phyloP scores from a whole-genome alignment of 2,888 invertebrate genomes.

The Ennomos quercinarius region DNA sequence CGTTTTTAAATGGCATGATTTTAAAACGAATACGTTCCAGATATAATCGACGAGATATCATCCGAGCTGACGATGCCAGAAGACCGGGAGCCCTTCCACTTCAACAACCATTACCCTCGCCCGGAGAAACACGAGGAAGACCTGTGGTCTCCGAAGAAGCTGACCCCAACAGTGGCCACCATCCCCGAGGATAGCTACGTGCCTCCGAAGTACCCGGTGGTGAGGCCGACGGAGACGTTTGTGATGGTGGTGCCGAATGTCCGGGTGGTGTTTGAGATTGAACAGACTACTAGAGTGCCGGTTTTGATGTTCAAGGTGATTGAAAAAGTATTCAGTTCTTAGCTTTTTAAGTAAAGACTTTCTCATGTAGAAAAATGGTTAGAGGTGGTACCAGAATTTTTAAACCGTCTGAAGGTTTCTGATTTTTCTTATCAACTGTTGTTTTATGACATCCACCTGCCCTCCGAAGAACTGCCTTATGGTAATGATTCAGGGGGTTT shows the following conservation, averaged over 20 bases:
- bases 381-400: too few species aligned
- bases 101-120: slow-evolving; percentile 71
- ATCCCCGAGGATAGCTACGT: slow-evolving; percentile 66
- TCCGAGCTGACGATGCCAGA: slow-evolving; percentile 72
- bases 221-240: slow-evolving; percentile 80
- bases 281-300: slow-evolving; percentile 75
- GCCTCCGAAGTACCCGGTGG: slow-evolving; percentile 66
- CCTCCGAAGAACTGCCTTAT: too few species aligned
- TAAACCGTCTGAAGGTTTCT: too few species aligned
- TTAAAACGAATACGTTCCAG: slow-evolving; percentile 51
- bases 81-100: slow-evolving; percentile 80
- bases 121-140: slow-evolving; percentile 83
- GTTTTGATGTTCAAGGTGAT: slow-evolving; percentile 69
- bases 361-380: too few species aligned
- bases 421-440: too few species aligned
- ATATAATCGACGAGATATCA: slow-evolving; percentile 78
- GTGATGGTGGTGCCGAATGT: slow-evolving; percentile 84
- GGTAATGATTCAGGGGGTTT: too few species aligned
- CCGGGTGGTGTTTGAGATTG: slow-evolving; percentile 87
- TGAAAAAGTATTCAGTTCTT: too few species aligned
- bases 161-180: slow-evolving; percentile 69
- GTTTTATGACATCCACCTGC: too few species aligned
- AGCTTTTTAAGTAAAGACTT: too few species aligned
- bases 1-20: too few species aligned
- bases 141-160: slow-evolving; percentile 90